phyloP scores from a whole-genome alignment of 2,113 vertebrate species.

The Ranitomeya variabilis region DNA sequence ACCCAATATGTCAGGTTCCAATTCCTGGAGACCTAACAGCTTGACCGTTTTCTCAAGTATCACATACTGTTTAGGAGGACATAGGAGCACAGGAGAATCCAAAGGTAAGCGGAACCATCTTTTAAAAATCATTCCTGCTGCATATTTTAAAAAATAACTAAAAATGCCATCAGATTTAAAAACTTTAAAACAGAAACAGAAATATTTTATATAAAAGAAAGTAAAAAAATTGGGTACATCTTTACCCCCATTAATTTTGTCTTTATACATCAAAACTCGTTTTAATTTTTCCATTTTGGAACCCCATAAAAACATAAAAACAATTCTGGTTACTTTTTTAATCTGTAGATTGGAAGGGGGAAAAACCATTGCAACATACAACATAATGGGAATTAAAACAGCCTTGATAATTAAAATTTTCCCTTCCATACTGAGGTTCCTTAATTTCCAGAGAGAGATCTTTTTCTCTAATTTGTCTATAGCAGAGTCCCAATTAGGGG shows the following conservation, averaged over 20 bases:
- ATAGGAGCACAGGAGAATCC: background rate
- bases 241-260: background rate
- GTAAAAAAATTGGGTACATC: background rate
- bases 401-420: background rate
- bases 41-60: too few relatives aligned
- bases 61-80: background rate
- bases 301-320: background rate
- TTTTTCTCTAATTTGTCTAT: too few relatives aligned
- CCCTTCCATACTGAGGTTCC: background rate
- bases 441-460: background rate
- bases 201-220: background rate
- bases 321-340: background rate
- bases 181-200: too few relatives aligned
- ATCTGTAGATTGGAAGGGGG: background rate
- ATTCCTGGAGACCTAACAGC: background rate
- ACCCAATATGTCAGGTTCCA: background rate
- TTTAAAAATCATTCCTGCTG: background rate
- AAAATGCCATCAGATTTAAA: too few relatives aligned
- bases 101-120: too few relatives aligned
- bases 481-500: too few relatives aligned
- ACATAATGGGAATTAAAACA: background rate
- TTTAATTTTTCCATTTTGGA: constrained; percentile 8
- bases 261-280: background rate
- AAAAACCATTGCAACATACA: background rate
- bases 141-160: background rate